Base-by-base conservation (phyloP, 2,797 vertebrate genomes). In the Eupleurogrammus muticus region DNA sequence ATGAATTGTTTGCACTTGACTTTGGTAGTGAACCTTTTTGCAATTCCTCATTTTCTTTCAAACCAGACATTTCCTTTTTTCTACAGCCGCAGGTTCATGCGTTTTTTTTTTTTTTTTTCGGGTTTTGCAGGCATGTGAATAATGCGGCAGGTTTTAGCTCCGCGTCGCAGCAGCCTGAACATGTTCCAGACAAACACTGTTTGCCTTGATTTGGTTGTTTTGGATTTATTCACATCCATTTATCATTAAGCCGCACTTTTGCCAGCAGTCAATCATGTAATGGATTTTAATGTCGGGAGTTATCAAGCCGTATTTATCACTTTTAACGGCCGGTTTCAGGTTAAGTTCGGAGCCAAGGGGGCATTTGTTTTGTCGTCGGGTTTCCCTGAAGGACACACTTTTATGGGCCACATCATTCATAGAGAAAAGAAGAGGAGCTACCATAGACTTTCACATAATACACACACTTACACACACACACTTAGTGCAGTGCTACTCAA, bases 401-500 rank as follows among this genome's bases (percentile, higher is more conserved):
- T 19, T 34, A 21, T 2, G 5, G 17, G 12, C 13, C 24, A 55
- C 14, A 20, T 57, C 38, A 40, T 38, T 47, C 52, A 75, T 63
- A 65, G 53, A 50, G 6, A 17, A 8, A 36, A 34, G 63, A 49
- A 63, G 51, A 51, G 28, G n/a, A 57, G 14, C 21, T 34, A 20
- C n/a, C 16, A 16, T n/a, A 44, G 14, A 57, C 56, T 68, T 68
- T 62, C 12, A 34, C 24, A 42, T 66, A 53, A 68, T 47, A 53
- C 40, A 60, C 89, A 87, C 83, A 84, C 83, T 38, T 34, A 32
- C 8, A 50, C 65, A 35, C 55, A 46, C 19, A 63, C 56, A 74
- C 50, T 9, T 8, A 19, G 47, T 38, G 5, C 3, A 38, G n/a
- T n/a, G n/a, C n/a, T n/a, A n/a, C n/a, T n/a, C n/a, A n/a, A n/a